These are phyloP conservation scores for Paramuricea clavata DNA, from an alignment of 92 coral and sea anemone species.

Conservation along the genomic window DNA sequence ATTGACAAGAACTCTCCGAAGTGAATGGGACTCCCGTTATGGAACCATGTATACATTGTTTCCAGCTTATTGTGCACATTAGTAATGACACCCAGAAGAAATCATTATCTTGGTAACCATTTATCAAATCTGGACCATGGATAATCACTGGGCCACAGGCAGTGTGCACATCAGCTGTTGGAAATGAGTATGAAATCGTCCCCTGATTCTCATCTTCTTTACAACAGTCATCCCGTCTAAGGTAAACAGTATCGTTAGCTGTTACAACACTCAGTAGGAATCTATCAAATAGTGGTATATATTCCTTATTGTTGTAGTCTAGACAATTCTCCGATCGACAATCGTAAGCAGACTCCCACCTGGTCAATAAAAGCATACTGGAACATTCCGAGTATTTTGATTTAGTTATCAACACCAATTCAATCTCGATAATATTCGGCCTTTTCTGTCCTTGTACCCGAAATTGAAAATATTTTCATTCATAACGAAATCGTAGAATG, in stretches of 20 bases:
- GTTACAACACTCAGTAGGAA: too few relatives aligned
- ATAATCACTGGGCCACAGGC: not conserved
- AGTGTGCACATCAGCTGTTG: not conserved
- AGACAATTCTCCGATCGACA: constrained; percentile 35
- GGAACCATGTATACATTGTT: too few relatives aligned
- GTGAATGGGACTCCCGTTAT: constrained; percentile 12
- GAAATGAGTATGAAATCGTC: not conserved
- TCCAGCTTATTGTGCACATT: too few relatives aligned
- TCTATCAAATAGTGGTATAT: too few relatives aligned
- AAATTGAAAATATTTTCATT: too few relatives aligned
- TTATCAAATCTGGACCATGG: constrained; percentile 20
- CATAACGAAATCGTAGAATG: too few relatives aligned
- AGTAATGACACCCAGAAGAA: too few relatives aligned
- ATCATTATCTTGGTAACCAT: constrained; percentile 17
- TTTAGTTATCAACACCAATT: constrained; percentile 28
- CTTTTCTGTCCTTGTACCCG: too few relatives aligned
- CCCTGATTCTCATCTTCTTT: not conserved
- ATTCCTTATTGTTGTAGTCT: too few relatives aligned
- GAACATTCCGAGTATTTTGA: constrained; percentile 45
- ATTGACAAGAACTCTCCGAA: constrained; percentile 22
- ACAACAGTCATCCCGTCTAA: too few relatives aligned
- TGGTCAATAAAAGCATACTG: constrained; percentile 29
- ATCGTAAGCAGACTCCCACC: constrained; percentile 45
- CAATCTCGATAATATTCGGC: too few relatives aligned
- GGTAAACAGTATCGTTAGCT: too few relatives aligned